These are phyloP conservation scores for Dryococelus australis DNA, from an alignment of 2,888 invertebrate species.

Conservation along the genomic window DNA sequence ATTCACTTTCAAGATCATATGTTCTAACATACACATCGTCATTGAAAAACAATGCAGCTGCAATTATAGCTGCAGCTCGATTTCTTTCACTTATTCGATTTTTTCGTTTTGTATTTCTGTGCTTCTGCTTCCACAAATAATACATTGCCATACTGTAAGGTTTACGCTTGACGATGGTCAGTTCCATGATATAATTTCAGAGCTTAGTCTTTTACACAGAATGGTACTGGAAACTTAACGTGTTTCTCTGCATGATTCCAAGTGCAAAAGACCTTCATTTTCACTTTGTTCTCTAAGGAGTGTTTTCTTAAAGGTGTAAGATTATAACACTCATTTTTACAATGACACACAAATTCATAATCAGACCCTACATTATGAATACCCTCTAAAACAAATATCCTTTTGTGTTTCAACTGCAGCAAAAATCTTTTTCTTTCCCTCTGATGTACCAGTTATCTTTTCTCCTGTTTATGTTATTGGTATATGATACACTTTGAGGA, in stretches of 20 bases:
- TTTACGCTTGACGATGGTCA: neutral
- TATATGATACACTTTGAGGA: neutral
- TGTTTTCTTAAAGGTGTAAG: neutral
- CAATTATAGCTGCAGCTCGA: neutral
- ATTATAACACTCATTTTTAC: neutral
- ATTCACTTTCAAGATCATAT: neutral
- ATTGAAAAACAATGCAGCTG: neutral
- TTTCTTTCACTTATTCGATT: neutral
- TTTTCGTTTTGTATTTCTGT: neutral
- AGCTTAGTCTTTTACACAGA: neutral
- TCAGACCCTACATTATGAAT: neutral
- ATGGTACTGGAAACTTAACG: neutral
- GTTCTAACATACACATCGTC: no score
- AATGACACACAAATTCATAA: neutral
- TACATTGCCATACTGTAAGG: neutral
- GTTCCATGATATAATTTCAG: neutral
- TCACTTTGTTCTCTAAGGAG: neutral
- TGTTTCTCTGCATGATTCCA: neutral
- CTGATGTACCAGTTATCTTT: neutral
- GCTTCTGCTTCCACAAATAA: constrained; percentile 2
- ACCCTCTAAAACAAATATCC: neutral
- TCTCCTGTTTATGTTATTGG: neutral
- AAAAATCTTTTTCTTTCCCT: neutral
- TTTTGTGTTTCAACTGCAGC: neutral
- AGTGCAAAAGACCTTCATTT: neutral